A percentile compares a stretch with the other conserved stretches of the same genome.
These are phyloP conservation scores for Tetragonula carbonaria DNA, from an alignment of 2,888 invertebrate genomes.

Conservation along the genomic window DNA sequence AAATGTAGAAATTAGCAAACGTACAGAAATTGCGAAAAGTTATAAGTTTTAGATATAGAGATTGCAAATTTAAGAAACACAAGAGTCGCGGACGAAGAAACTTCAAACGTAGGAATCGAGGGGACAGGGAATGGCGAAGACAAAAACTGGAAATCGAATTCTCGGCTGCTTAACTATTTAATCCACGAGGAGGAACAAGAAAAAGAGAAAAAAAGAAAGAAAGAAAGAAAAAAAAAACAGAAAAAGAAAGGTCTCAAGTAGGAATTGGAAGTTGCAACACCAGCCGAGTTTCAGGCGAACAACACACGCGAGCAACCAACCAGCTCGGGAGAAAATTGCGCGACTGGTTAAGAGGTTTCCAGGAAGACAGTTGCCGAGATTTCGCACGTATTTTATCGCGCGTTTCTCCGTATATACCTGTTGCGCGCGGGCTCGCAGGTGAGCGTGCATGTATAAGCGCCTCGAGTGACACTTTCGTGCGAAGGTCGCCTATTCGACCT, in stretches of 20 bases:
- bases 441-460: conserved; percentile 45
- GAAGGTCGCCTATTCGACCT: conserved; percentile 67
- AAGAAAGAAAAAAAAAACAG: no score
- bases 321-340: conserved; percentile 1
- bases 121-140: background rate
- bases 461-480: conserved; percentile 61
- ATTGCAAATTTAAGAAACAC: background rate
- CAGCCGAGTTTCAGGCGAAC: background rate
- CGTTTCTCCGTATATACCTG: conserved; percentile 33
- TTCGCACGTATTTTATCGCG: conserved; percentile 53
- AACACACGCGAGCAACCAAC: background rate
- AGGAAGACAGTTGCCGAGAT: conserved; percentile 42
- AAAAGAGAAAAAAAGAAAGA: background rate
- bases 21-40: background rate
- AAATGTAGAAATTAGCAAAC: background rate
- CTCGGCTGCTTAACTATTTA: background rate
- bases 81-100: background rate
- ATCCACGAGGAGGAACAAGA: background rate
- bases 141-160: background rate
- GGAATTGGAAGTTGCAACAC: background rate
- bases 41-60: background rate
- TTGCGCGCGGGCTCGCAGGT: conserved; percentile 37
- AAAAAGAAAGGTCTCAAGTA: background rate
- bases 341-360: conserved; percentile 44
- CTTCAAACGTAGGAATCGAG: background rate